These are phyloP conservation scores for Atherinosoma microstoma DNA, from an alignment of 2,797 vertebrate species.

Conservation along the genomic window DNA sequence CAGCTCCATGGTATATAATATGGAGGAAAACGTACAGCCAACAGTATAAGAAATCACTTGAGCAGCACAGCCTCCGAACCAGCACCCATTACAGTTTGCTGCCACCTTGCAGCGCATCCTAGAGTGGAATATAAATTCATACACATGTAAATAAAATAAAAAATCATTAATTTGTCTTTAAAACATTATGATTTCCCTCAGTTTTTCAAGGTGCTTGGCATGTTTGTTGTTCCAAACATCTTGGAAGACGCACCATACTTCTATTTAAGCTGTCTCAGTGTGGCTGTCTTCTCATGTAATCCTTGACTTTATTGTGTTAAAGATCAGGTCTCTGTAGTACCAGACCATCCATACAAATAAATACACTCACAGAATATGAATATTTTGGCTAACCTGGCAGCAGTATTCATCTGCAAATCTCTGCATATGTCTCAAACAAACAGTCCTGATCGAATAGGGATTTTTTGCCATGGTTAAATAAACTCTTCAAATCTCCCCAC, in stretches of 20 bases:
- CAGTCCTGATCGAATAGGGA: too few species aligned
- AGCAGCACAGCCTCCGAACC: too few species aligned
- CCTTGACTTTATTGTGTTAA: background rate
- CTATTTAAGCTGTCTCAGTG: background rate
- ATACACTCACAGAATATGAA: background rate
- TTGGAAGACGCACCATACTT: background rate
- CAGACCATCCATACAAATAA: background rate
- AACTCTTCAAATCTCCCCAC: background rate
- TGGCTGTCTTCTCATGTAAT: background rate
- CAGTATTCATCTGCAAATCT: background rate
- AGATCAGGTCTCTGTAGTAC: background rate
- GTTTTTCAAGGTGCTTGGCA: background rate
- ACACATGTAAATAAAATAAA: background rate
- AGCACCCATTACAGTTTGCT: too few species aligned
- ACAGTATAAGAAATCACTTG: too few species aligned
- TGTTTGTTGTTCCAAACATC: background rate
- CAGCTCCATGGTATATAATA: too few species aligned
- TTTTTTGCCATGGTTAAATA: background rate
- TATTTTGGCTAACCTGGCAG: background rate
- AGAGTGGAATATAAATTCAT: too few species aligned
- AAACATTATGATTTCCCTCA: background rate
- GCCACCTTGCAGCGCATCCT: too few species aligned
- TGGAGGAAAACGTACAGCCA: too few species aligned
- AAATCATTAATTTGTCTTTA: too few species aligned
- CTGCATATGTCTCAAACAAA: background rate